Conservation (phyloP, 2,113 vertebrate species). For the Bungarus multicinctus region DNA sequence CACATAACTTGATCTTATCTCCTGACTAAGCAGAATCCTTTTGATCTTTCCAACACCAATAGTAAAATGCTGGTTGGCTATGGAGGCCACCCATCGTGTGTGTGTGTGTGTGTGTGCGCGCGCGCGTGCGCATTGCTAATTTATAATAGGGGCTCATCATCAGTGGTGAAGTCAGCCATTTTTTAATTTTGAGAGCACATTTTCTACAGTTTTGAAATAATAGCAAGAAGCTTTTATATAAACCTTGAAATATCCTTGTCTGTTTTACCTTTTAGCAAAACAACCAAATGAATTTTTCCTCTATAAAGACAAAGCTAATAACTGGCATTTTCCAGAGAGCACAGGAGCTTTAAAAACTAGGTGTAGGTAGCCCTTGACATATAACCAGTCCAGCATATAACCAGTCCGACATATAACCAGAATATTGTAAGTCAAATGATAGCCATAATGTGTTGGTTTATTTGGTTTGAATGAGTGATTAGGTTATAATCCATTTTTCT, state of each 20-base stretch:
- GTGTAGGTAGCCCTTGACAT: neutral
- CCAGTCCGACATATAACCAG: no score
- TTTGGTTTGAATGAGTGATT: neutral
- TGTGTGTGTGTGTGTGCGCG: neutral
- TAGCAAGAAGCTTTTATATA: neutral
- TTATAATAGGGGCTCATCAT: neutral
- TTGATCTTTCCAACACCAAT: neutral
- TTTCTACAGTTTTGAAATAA: neutral
- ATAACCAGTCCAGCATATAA: no score
- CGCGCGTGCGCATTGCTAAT: neutral
- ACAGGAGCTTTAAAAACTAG: neutral
- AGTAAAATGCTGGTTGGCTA: neutral
- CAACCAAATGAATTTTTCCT: neutral
- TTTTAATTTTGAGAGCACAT: neutral
- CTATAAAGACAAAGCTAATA: neutral
- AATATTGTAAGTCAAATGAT: neutral
- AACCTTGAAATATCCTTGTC: neutral
- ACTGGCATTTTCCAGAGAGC: neutral
- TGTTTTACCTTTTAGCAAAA: neutral
- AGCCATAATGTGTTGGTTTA: neutral
- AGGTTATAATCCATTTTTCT: neutral
- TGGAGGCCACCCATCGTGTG: neutral
- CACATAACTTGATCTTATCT: neutral
- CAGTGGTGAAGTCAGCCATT: neutral
- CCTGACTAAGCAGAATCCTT: neutral